These are phyloP conservation scores for Notothenia rossii DNA, from an alignment of 2,113 vertebrate species.

Conservation along the genomic window DNA sequence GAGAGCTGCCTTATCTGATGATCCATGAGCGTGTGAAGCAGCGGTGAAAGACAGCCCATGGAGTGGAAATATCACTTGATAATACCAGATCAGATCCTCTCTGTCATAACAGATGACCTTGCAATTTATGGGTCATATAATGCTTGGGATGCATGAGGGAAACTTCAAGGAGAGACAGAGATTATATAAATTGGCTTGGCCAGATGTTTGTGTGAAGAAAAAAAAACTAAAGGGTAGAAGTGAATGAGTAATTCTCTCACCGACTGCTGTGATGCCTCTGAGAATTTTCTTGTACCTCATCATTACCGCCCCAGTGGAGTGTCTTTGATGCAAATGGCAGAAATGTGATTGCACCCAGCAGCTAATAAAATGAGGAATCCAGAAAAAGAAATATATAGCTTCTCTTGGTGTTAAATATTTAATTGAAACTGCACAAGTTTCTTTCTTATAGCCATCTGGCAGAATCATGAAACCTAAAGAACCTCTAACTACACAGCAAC, in stretches of 20 bases:
- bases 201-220: conserved; percentile 27
- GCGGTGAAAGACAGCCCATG: conserved; percentile 44
- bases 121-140: conserved; percentile 61
- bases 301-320: conserved; percentile 15
- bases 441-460: not conserved
- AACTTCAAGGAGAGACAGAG: conserved; percentile 41
- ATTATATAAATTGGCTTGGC: conserved; percentile 39
- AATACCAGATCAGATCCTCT: conserved; percentile 55
- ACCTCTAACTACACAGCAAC: not conserved
- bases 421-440: not conserved
- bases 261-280: conserved; percentile 37
- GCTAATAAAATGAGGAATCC: conserved; percentile 13
- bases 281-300: conserved; percentile 31
- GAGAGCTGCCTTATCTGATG: conserved; percentile 64
- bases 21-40: conserved; percentile 60
- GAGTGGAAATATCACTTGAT: conserved; percentile 64
- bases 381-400: not conserved
- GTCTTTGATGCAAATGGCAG: conserved; percentile 12
- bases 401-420: not conserved
- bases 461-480: not conserved
- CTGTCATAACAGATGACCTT: conserved; percentile 61
- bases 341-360: conserved; percentile 15
- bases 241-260: conserved; percentile 37
- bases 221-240: conserved; percentile 9
- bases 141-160: conserved; percentile 13